Evolutionary conservation across 2,888 invertebrate species (phyloP).

Genomic region (Calameuta filiformis): DNA sequence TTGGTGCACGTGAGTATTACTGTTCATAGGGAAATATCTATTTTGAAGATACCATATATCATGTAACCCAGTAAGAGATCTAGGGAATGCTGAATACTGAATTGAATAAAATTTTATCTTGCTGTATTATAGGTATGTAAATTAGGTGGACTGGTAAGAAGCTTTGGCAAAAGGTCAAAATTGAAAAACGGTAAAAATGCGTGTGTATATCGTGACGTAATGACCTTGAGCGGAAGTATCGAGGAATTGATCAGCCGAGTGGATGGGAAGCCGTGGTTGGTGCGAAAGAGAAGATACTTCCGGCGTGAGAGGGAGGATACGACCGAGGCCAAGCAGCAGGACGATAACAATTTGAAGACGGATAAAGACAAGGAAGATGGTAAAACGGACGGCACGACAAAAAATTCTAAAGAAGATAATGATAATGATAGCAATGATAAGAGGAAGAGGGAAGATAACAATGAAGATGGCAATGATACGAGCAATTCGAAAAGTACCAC

Average conservation of each 20-base stretch:
- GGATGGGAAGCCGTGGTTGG: background rate
- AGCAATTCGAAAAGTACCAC: background rate
- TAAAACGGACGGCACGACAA: background rate
- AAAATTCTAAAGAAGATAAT: background rate
- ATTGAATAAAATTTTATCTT: background rate
- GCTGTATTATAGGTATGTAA: background rate
- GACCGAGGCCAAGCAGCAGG: background rate
- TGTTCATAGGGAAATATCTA: background rate
- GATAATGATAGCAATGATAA: background rate
- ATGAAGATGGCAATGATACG: constrained; percentile 15
- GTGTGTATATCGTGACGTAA: background rate
- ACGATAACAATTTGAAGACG: background rate
- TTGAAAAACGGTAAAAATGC: background rate
- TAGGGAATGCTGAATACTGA: background rate
- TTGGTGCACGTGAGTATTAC: background rate
- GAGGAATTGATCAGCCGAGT: background rate
- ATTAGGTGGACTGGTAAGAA: background rate
- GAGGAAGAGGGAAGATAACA: background rate
- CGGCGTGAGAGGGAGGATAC: background rate
- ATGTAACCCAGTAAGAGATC: background rate
- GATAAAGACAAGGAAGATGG: background rate
- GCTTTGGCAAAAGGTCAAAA: background rate
- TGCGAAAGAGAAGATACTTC: background rate
- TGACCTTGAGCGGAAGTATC: background rate
- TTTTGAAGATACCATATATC: background rate